Conservation (phyloP, 2,888 invertebrate genomes). For the Hirudinaria manillensis region DNA sequence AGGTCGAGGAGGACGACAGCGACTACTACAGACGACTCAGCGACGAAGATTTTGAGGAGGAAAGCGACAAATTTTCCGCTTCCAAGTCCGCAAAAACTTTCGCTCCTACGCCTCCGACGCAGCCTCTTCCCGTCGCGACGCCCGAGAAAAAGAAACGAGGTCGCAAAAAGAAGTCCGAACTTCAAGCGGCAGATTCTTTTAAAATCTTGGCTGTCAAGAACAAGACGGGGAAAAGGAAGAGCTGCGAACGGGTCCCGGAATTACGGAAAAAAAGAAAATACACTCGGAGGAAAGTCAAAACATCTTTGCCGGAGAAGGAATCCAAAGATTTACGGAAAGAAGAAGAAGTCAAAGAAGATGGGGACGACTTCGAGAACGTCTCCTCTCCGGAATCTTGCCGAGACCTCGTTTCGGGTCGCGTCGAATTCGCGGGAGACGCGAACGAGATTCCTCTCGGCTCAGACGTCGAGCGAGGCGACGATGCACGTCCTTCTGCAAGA, state of each 20-base stretch:
- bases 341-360: too few relatives aligned
- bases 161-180: slow-evolving; percentile 18
- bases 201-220: not conserved
- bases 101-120: too few relatives aligned
- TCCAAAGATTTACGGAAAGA: too few relatives aligned
- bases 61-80: slow-evolving; percentile 1
- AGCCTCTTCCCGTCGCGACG: not conserved
- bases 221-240: not conserved
- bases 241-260: not conserved
- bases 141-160: slow-evolving; percentile 22
- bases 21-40: slow-evolving; percentile 28
- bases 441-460: not conserved
- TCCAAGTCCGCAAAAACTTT: not conserved
- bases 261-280: slow-evolving; percentile 15
- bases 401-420: too few relatives aligned
- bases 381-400: not conserved
- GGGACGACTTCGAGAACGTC: not conserved
- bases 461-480: not conserved
- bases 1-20: slow-evolving; percentile 23
- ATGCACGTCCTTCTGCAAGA: not conserved
- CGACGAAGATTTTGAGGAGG: slow-evolving; percentile 26
- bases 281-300: slow-evolving; percentile 1
- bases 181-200: not conserved
- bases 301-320: not conserved
- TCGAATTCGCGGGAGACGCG: too few relatives aligned